Percentiles rank a stretch among this genome's conserved stretches.
These are phyloP conservation scores for Tipula unca DNA, from an alignment of 2,888 invertebrate species.

Conservation along the genomic window DNA sequence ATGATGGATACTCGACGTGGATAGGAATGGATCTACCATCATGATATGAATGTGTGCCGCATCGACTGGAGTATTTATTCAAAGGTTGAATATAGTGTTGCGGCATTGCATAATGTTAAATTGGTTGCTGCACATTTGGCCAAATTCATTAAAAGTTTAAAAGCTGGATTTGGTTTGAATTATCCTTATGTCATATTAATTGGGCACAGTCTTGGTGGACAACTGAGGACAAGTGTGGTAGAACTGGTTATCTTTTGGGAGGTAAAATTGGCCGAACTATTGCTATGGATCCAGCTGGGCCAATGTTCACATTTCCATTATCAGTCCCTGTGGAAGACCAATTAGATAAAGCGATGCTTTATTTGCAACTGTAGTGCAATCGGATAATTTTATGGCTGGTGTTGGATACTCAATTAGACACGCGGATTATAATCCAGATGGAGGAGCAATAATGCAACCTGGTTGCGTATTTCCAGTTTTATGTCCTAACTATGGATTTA, in stretches of 20 bases:
- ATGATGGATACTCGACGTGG: slow-evolving; percentile 37
- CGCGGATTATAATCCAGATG: neutral
- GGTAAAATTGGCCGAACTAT: slow-evolving; percentile 35
- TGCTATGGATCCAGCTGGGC: slow-evolving; percentile 31
- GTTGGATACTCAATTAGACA: neutral
- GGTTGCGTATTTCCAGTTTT: neutral
- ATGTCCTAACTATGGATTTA: too few species aligned
- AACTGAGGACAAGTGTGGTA: slow-evolving; percentile 35
- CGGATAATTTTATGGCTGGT: slow-evolving; percentile 25
- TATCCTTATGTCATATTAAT: too few species aligned
- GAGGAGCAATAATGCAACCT: neutral
- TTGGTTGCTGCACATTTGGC: too few species aligned
- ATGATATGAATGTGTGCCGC: slow-evolving; percentile 35
- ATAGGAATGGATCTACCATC: slow-evolving; percentile 37
- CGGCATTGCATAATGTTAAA: too few species aligned
- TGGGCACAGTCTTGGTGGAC: too few species aligned
- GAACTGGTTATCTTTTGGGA: slow-evolving; percentile 34
- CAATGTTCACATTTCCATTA: slow-evolving; percentile 37
- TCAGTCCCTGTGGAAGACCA: slow-evolving; percentile 35
- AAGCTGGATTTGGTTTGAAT: too few species aligned
- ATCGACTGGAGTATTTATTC: slow-evolving; percentile 39
- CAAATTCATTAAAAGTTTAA: too few species aligned
- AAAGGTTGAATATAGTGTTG: slow-evolving; percentile 34
- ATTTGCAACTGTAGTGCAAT: slow-evolving; percentile 40
- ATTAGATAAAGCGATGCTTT: slow-evolving; percentile 35